phyloP scores from a whole-genome alignment of 37 sponge, comb jelly and placozoan species.

The Dysidea cf. avara region DNA sequence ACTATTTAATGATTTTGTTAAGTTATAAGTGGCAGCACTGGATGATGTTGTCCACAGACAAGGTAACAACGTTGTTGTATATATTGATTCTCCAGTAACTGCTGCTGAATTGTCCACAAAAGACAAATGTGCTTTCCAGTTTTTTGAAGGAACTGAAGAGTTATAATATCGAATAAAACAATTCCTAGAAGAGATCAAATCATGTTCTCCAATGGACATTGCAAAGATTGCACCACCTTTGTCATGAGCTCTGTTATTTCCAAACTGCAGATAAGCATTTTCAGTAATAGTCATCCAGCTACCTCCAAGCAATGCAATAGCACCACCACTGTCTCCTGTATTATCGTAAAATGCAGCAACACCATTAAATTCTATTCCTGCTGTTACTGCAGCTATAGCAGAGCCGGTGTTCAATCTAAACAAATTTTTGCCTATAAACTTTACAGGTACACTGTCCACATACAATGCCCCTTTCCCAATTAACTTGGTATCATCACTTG shows the following conservation, averaged over 20 bases:
- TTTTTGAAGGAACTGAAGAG: neutral
- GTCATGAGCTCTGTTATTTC: conserved; percentile 13
- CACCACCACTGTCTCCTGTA: conserved; percentile 24
- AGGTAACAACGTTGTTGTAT: conserved; percentile 49
- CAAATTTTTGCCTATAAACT: neutral
- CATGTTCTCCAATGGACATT: conserved; percentile 2
- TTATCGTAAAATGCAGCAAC: neutral
- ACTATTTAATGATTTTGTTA: too few species aligned
- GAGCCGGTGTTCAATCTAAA: conserved; percentile 35
- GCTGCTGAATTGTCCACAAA: conserved; percentile 46
- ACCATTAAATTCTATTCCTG: neutral
- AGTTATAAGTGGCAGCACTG: too few species aligned
- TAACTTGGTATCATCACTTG: neutral
- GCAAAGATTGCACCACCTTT: conserved; percentile 30
- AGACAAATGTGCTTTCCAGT: conserved; percentile 19
- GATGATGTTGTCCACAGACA: conserved; percentile 33
- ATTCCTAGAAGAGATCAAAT: conserved; percentile 22
- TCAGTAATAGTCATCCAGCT: conserved; percentile 12
- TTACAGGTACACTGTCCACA: conserved; percentile 16
- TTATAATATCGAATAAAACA: conserved; percentile 51
- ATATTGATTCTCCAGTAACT: conserved; percentile 34
- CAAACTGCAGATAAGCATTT: neutral
- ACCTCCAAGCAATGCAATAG: conserved; percentile 26
- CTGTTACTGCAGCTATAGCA: conserved; percentile 16
- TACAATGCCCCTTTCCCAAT: conserved; percentile 31